Evolutionary conservation across 2,113 vertebrate genomes (phyloP).

Genomic region (Phrynocephalus versicolor): DNA sequence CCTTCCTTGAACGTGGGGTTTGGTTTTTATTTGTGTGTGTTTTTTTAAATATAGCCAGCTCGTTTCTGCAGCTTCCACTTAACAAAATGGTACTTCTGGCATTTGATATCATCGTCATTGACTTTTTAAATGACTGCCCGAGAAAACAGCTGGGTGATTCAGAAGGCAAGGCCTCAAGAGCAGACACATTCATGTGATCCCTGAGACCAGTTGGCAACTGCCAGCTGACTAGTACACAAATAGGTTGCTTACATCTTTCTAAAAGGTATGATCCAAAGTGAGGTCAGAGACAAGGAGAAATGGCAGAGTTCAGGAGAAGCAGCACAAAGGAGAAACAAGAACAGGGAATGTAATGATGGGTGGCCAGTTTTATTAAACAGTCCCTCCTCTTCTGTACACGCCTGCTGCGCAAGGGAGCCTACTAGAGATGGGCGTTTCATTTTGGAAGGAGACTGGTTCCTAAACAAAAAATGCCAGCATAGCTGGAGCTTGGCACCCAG

Average conservation of each 20-base stretch:
- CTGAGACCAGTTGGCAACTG: accelerated
- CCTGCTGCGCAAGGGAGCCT: too few species aligned
- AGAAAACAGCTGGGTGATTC: constrained; percentile 41
- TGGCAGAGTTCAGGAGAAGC: too few species aligned
- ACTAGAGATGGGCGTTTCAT: too few species aligned
- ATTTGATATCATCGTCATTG: background rate
- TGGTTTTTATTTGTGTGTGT: background rate
- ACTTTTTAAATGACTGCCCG: constrained; percentile 28
- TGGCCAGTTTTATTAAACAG: background rate
- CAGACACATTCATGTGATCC: constrained; percentile 45
- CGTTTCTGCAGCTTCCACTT: constrained; percentile 3
- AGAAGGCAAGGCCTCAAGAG: constrained; percentile 42
- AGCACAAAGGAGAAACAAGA: background rate
- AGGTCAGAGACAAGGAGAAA: background rate
- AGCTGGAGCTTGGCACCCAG: too few species aligned
- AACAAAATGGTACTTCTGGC: constrained; percentile 44
- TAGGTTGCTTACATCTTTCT: background rate
- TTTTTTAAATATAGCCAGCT: background rate
- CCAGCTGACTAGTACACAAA: constrained; percentile 4
- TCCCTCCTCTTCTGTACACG: background rate
- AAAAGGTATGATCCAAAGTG: background rate
- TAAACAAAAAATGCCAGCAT: too few species aligned
- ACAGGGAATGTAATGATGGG: background rate
- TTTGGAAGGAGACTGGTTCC: too few species aligned
- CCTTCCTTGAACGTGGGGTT: accelerated